phyloP scores from a whole-genome alignment of 2,888 invertebrate species.

The Caradrina kadenii region DNA sequence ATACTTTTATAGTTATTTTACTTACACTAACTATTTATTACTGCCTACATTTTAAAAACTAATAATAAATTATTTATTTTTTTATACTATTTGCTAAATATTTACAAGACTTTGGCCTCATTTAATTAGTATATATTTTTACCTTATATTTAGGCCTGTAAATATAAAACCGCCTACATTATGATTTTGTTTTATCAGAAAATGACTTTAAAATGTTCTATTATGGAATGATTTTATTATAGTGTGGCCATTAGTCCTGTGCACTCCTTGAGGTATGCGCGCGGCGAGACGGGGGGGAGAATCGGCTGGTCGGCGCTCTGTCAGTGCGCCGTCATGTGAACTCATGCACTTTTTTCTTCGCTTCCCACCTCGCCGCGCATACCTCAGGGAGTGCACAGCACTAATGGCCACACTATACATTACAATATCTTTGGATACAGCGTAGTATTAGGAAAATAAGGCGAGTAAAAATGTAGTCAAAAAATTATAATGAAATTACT shows the following conservation, averaged over 20 bases:
- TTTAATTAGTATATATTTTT: conserved; percentile 42
- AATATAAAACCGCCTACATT: conserved; percentile 49
- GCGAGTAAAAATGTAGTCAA: not conserved
- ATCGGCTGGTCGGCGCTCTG: no score
- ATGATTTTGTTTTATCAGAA: conserved; percentile 39
- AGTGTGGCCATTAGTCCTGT: no score
- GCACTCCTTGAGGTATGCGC: no score
- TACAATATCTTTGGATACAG: conserved; percentile 24
- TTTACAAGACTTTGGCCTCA: conserved; percentile 69
- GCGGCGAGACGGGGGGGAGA: no score
- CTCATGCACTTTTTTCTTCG: no score
- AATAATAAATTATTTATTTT: conserved; percentile 51
- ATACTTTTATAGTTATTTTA: conserved; percentile 26
- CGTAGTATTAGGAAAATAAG: not conserved
- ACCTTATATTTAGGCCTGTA: conserved; percentile 65
- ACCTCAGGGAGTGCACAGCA: no score
- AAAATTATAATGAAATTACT: not conserved
- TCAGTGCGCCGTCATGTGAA: no score
- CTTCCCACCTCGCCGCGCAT: no score
- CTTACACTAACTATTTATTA: conserved; percentile 29
- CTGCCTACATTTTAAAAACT: conserved; percentile 33
- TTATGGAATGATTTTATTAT: conserved; percentile 64
- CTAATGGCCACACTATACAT: no score
- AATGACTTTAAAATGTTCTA: conserved; percentile 53
- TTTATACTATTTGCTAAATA: conserved; percentile 51